Conservation (phyloP, 2,113 vertebrate species). For the Globicephala melas region DNA sequence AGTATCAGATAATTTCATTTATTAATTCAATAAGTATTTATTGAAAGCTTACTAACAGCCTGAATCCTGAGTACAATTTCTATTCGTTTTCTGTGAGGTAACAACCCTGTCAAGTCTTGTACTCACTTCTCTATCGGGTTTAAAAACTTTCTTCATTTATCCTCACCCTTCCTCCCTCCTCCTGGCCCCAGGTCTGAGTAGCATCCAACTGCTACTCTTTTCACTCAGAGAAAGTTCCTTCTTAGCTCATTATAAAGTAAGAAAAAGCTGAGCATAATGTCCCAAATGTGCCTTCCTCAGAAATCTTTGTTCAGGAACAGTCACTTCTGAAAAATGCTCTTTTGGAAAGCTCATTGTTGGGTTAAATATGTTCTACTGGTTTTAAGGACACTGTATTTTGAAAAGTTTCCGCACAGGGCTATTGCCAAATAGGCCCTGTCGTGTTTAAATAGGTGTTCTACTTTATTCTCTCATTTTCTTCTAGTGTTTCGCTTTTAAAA, state of each 20-base stretch:
- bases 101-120: background rate
- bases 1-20: background rate
- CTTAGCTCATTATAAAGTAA: background rate
- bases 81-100: background rate
- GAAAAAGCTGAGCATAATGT: background rate
- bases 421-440: conserved; percentile 49
- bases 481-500: conserved; percentile 64
- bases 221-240: conserved; percentile 14
- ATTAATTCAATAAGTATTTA: background rate
- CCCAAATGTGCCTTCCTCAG: background rate
- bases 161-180: background rate
- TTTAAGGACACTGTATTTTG: conserved; percentile 33
- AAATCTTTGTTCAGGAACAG: conserved; percentile 27
- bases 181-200: background rate
- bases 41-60: background rate
- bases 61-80: background rate
- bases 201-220: background rate
- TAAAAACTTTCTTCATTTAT: background rate
- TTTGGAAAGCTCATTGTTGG: background rate
- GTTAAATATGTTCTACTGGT: background rate
- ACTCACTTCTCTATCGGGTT: background rate
- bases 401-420: conserved; percentile 20
- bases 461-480: background rate
- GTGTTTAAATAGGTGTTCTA: conserved; percentile 33
- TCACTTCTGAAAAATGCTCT: background rate